Percentiles rank a stretch among this genome's conserved stretches.
Conservation (phyloP, 2,797 vertebrate species). For the Erpetoichthys calabaricus region DNA sequence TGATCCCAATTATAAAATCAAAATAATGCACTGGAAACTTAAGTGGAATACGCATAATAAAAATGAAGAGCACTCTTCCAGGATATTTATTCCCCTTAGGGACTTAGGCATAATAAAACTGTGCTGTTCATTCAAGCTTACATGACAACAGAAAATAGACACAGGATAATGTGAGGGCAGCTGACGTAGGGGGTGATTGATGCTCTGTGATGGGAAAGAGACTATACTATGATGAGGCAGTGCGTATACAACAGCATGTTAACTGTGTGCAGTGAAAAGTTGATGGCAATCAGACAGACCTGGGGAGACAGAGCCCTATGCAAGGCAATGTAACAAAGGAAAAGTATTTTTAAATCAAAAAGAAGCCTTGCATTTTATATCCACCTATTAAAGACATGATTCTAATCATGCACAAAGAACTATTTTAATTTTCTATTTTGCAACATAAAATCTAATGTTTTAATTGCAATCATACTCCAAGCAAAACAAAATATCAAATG, state of each 20-base stretch:
- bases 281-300: not conserved
- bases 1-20: conserved; percentile 3
- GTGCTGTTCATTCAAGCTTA: conserved; percentile 5
- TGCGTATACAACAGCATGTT: not conserved
- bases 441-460: too few species aligned
- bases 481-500: too few species aligned
- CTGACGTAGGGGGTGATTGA: not conserved
- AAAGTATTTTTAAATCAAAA: too few species aligned
- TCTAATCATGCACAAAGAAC: too few species aligned
- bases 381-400: too few species aligned
- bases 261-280: not conserved
- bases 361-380: too few species aligned
- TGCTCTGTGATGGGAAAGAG: not conserved
- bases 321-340: too few species aligned
- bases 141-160: conserved; percentile 5
- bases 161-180: conserved; percentile 3
- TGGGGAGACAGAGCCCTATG: too few species aligned
- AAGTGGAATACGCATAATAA: not conserved
- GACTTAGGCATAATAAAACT: conserved; percentile 1
- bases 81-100: not conserved
- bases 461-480: too few species aligned
- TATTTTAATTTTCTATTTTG: too few species aligned
- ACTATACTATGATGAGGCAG: conserved; percentile 1
- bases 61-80: not conserved
- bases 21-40: not conserved